Base-by-base conservation (phyloP, 1,140 invertebrate genomes). In the Protaetia brevitarsis region DNA sequence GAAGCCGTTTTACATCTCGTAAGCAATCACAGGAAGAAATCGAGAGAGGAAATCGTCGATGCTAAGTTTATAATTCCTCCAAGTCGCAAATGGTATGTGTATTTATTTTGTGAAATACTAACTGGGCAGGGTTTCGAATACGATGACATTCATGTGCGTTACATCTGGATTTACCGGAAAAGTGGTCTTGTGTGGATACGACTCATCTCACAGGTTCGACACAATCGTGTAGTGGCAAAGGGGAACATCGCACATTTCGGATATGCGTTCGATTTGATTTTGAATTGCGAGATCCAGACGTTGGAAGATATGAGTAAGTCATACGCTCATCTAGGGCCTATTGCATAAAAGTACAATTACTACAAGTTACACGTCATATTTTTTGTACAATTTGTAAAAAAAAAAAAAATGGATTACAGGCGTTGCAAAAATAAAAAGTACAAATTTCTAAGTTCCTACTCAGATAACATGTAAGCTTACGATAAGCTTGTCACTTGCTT, bases 61-160 rank as follows among this genome's bases (percentile, higher is more conserved):
- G 65, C 65, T 2, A n/a, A 68, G 27, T 77, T 77, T 23, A 41
- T 57, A 4, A 62, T 72, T 4, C 75, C 75, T 1, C 61, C 71
- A 5, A 72, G 69, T 63, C 72, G 74, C 30, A 71, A 73, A 66
- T 28, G 76, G 5, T 34, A 62, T 29, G 66, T 74, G 8, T 69
- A 68, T 63, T 28, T 77, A n/a, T 77, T 75, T 60, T 64, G 76
- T 31, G 75, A 77, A 63, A 73, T 77, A 11, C 56, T 65, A 21
- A 67, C 69, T 19, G 75, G 66, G 10, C 68, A 65, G 61, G 11
- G 65, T 31, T 76, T 76, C 58, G 75, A 77, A 63, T 71, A 77
- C 65, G 31, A 69, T 27, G 36, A 73, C 13, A 45, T 76, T 5
- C 74, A 70, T 58, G 69, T 77, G 2, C 68, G 73, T 56, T 77